A percentile compares a stretch with the other conserved stretches of the same genome.
These are phyloP conservation scores for Rhadina sibilatrix DNA, from an alignment of 2,113 vertebrate genomes.

Conservation along the genomic window DNA sequence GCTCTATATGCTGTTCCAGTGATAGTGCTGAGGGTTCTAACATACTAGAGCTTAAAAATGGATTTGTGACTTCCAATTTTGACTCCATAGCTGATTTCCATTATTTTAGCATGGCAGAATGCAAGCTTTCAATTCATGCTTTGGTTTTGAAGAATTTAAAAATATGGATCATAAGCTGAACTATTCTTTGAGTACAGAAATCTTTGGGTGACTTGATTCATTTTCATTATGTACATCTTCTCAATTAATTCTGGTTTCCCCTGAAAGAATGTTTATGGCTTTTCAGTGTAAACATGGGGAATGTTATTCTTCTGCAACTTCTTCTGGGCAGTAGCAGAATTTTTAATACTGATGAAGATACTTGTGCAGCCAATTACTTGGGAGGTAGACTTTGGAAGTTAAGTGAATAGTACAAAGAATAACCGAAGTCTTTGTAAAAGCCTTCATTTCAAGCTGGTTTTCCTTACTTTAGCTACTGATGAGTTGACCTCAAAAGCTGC, in stretches of 20 bases:
- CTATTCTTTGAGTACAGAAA: background rate
- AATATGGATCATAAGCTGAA: background rate
- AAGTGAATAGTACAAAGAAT: background rate
- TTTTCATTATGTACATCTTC: background rate
- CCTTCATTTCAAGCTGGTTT: background rate
- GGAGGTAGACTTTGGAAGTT: background rate
- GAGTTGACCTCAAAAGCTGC: conserved; percentile 24
- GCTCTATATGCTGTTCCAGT: background rate
- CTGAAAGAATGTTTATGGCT: background rate
- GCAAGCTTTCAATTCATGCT: background rate
- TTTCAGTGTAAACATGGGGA: background rate
- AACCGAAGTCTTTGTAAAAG: conserved; percentile 9
- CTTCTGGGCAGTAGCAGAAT: background rate
- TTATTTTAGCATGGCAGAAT: background rate
- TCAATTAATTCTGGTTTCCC: background rate
- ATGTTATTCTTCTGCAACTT: too few species aligned
- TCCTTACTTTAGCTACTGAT: background rate
- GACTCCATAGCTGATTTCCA: background rate
- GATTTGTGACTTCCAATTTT: background rate
- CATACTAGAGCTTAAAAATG: background rate
- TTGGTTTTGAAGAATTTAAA: background rate
- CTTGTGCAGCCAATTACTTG: background rate
- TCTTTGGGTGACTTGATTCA: background rate
- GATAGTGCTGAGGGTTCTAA: background rate
- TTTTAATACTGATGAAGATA: conserved; percentile 13